A percentile compares a stretch with the other conserved stretches of the same genome.
These are phyloP conservation scores for Cydia amplana DNA, from an alignment of 1,140 invertebrate species.

Conservation along the genomic window DNA sequence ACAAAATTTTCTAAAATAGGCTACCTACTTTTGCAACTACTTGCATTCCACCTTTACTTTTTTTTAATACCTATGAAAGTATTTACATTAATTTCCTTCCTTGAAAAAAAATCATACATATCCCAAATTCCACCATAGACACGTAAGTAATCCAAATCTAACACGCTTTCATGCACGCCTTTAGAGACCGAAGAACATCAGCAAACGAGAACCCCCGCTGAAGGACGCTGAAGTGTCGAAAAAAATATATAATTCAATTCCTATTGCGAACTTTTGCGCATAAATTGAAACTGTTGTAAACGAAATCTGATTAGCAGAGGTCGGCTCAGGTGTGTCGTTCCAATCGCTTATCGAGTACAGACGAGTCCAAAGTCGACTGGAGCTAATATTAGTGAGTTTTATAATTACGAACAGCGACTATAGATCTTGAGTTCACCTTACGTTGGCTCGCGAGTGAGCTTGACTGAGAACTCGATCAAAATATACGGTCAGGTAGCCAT, in stretches of 20 bases:
- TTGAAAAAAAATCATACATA: too few relatives aligned
- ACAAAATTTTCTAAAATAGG: too few relatives aligned
- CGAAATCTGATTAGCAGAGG: conserved; percentile 31
- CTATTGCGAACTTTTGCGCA: conserved; percentile 26
- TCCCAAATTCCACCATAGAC: too few relatives aligned
- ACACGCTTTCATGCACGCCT: not conserved
- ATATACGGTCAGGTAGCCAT: conserved; percentile 1
- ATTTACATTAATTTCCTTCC: too few relatives aligned
- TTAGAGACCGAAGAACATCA: not conserved
- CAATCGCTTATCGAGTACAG: not conserved
- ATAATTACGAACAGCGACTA: not conserved
- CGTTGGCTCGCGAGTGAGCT: not conserved
- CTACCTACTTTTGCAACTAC: too few relatives aligned
- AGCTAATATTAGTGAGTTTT: too few relatives aligned
- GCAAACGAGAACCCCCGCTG: not conserved
- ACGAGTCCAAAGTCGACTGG: not conserved
- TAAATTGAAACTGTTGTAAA: conserved; percentile 32
- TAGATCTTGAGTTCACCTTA: not conserved
- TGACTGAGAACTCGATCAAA: not conserved
- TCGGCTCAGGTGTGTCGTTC: not conserved
- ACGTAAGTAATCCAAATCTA: not conserved
- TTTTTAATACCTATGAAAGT: too few relatives aligned
- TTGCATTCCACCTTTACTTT: too few relatives aligned
- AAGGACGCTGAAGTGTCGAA: conserved; percentile 11
- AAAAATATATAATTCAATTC: conserved; percentile 28